phyloP scores from a whole-genome alignment of 2,113 vertebrate genomes.

The Mandrillus leucophaeus region DNA sequence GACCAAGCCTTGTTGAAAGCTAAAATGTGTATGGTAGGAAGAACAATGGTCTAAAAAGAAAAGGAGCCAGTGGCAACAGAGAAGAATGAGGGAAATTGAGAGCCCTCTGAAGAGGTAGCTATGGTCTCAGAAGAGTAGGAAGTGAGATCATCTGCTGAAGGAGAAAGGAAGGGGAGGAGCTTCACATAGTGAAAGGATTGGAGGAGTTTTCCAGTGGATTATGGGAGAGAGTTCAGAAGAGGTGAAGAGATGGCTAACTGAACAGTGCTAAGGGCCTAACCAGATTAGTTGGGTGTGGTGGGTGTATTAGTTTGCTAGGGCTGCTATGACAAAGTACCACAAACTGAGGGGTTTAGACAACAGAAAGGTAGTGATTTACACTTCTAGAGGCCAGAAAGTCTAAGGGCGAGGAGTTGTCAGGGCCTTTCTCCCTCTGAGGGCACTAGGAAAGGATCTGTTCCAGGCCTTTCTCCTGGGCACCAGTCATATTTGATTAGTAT shows the following conservation, averaged over 20 bases:
- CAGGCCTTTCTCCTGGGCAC: not conserved
- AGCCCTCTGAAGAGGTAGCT: not conserved
- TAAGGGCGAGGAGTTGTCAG: not conserved
- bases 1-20: not conserved
- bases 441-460: not conserved
- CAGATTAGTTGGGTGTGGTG: too few relatives aligned
- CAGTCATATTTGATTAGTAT: not conserved
- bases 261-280: not conserved
- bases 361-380: not conserved
- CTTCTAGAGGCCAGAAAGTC: not conserved
- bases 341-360: not conserved
- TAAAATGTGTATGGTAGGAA: not conserved
- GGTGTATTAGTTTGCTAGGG: not conserved
- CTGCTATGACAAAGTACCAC: not conserved
- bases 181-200: not conserved
- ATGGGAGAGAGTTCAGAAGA: not conserved
- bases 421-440: not conserved
- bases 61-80: not conserved
- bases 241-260: not conserved
- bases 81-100: not conserved
- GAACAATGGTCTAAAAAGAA: not conserved
- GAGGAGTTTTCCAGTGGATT: not conserved
- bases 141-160: not conserved
- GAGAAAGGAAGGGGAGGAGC: not conserved
- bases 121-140: not conserved